A percentile compares a stretch with the other conserved stretches of the same genome.
These are phyloP conservation scores for Epinotia nisella DNA, from an alignment of 2,888 invertebrate genomes.

Conservation along the genomic window DNA sequence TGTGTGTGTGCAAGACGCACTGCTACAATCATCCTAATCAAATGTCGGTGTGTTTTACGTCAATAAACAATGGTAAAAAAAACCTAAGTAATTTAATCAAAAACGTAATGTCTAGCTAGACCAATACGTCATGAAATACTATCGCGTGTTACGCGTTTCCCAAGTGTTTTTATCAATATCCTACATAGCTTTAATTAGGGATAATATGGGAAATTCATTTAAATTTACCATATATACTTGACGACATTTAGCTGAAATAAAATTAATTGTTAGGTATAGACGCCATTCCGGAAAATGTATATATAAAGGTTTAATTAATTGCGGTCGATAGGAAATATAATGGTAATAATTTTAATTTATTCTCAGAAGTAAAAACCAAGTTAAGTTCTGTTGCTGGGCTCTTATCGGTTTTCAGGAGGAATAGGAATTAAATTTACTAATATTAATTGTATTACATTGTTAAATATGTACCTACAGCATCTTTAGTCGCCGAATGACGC, in stretches of 20 bases:
- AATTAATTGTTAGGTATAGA: neutral
- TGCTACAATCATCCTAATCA: no score
- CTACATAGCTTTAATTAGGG: neutral
- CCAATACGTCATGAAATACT: neutral
- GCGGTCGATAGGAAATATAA: constrained; percentile 11
- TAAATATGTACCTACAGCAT: neutral
- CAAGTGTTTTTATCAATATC: neutral
- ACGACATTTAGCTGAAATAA: neutral
- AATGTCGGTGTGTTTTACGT: no score
- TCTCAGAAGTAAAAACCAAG: constrained; percentile 1
- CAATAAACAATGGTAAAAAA: no score
- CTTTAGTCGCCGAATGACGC: neutral
- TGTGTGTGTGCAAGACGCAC: no score
- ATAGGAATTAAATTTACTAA: neutral
- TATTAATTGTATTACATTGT: neutral
- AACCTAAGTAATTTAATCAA: no score
- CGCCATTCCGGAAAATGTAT: constrained; percentile 2
- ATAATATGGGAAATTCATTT: constrained; percentile 7
- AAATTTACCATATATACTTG: constrained; percentile 1
- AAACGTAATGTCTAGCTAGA: no score
- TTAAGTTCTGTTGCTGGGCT: neutral
- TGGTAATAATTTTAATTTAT: neutral
- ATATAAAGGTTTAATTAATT: constrained; percentile 5
- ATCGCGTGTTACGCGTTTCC: neutral
- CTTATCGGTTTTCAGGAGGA: neutral